A percentile compares a stretch with the other conserved stretches of the same genome.
Conservation (phyloP, 1,140 invertebrate genomes). For the Euschistus heros region DNA sequence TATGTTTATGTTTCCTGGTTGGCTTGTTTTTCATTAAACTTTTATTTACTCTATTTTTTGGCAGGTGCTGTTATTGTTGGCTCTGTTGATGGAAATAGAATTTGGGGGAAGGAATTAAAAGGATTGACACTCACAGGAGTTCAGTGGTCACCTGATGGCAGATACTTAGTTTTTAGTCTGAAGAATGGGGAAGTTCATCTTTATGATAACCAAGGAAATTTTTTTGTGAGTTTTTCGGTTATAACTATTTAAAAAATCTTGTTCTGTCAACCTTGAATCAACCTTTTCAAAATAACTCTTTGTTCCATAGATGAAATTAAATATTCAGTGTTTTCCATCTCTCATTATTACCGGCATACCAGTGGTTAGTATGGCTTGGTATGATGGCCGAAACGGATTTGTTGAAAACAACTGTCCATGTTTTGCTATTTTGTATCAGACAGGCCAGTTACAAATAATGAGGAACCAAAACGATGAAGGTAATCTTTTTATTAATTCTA, state of each 20-base stretch:
- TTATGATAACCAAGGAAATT: conserved; percentile 82
- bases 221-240: conserved; percentile 23
- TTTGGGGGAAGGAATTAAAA: conserved; percentile 96
- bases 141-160: conserved; percentile 93
- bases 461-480: conserved; percentile 71
- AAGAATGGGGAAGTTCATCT: conserved; percentile 84
- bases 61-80: conserved; percentile 77
- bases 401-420: conserved; percentile 61
- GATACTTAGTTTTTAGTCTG: conserved; percentile 81
- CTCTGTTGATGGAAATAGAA: conserved; percentile 92
- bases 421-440: conserved; percentile 77
- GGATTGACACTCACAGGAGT: conserved; percentile 60
- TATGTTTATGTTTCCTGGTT: background rate
- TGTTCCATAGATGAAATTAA: conserved; percentile 48
- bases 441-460: conserved; percentile 80
- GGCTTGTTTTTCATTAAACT: background rate
- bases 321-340: conserved; percentile 47
- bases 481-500: background rate
- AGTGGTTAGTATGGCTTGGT: conserved; percentile 77
- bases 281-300: background rate
- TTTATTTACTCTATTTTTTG: conserved; percentile 19
- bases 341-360: conserved; percentile 32
- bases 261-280: no score
- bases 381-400: conserved; percentile 61
- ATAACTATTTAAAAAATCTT: background rate